Evolutionary conservation across 2,797 vertebrate species (phyloP).

Genomic region (Lepidocolaptes lacrymiger): DNA sequence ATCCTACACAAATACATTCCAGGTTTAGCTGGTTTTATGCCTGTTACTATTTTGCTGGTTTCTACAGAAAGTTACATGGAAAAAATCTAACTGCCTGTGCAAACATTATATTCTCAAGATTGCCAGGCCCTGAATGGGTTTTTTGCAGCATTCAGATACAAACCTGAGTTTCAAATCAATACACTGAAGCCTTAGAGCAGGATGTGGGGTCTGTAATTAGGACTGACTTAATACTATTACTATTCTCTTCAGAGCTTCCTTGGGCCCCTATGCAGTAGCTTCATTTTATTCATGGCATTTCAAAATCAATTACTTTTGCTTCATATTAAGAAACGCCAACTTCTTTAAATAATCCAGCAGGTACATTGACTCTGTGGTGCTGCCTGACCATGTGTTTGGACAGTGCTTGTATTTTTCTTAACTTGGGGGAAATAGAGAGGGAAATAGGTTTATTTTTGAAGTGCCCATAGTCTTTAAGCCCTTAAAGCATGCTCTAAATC

Average conservation of each 20-base stretch:
- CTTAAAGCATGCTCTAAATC: neutral
- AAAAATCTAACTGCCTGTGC: neutral
- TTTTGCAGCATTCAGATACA: neutral
- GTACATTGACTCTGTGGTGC: neutral
- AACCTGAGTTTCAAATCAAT: neutral
- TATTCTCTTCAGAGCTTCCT: neutral
- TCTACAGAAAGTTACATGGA: constrained; percentile 8
- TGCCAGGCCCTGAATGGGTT: neutral
- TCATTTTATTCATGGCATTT: neutral
- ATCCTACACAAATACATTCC: neutral
- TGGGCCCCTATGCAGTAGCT: neutral
- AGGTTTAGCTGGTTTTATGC: neutral
- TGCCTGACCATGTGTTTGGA: neutral
- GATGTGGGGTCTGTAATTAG: neutral
- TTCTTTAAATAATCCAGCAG: constrained; percentile 3
- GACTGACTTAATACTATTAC: neutral
- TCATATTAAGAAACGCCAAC: neutral
- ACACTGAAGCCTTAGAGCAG: neutral
- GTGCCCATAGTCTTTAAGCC: neutral
- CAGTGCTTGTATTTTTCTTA: neutral
- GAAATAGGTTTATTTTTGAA: neutral
- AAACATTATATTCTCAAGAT: neutral
- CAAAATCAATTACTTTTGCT: neutral
- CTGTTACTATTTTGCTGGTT: constrained; percentile 20
- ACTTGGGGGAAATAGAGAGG: neutral